phyloP scores from a whole-genome alignment of 2,888 invertebrate species.

The Eudasyphora cyanicolor region DNA sequence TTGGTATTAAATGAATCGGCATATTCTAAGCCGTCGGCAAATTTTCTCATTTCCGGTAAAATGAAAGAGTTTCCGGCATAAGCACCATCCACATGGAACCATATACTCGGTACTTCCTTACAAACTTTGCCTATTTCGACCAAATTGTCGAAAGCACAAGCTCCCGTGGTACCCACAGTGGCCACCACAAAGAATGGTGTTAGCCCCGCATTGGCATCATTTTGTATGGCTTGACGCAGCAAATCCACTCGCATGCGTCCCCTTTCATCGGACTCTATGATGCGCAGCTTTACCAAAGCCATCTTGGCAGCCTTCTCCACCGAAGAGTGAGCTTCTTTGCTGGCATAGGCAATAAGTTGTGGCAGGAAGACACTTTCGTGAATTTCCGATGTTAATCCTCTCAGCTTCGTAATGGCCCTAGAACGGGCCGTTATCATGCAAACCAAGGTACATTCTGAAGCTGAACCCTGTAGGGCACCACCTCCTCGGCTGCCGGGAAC shows the following conservation, averaged over 20 bases:
- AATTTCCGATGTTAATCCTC: constrained; percentile 80
- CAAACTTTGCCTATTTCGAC: constrained; percentile 89
- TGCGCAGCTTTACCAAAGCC: constrained; percentile 86
- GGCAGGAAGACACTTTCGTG: constrained; percentile 88
- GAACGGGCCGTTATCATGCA: constrained; percentile 88
- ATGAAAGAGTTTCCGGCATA: constrained; percentile 93
- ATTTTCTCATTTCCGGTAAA: constrained; percentile 88
- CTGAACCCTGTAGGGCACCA: constrained; percentile 91
- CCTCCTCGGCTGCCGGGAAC: constrained; percentile 83
- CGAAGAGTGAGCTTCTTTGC: constrained; percentile 87
- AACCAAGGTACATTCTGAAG: constrained; percentile 91
- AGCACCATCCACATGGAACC: constrained; percentile 94
- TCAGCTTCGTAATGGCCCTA: constrained; percentile 86
- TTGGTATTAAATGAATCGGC: constrained; percentile 94
- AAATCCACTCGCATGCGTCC: constrained; percentile 84
- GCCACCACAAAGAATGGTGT: constrained; percentile 92
- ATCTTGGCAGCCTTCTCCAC: constrained; percentile 91
- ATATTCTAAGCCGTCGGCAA: constrained; percentile 85
- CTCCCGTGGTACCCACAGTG: constrained; percentile 91
- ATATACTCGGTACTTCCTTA: constrained; percentile 83
- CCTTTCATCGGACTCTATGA: constrained; percentile 86
- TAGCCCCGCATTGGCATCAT: constrained; percentile 87
- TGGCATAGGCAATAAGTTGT: constrained; percentile 88
- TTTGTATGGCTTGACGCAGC: constrained; percentile 84
- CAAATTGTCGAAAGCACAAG: constrained; percentile 91